phyloP scores from a whole-genome alignment of 2,113 vertebrate genomes.

The Eonycteris spelaea region DNA sequence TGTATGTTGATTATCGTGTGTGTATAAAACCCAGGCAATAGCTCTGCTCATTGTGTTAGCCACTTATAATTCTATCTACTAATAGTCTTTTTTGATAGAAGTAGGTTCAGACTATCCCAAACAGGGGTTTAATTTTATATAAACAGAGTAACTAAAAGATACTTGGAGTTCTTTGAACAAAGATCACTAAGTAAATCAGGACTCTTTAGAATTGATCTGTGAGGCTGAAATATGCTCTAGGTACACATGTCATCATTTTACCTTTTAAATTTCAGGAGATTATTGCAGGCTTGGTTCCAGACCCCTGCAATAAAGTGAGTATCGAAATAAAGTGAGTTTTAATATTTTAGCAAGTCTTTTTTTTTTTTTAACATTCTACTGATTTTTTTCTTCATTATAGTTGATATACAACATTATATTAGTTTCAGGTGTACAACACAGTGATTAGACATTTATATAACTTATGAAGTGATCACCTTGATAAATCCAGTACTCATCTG shows the following conservation, averaged over 20 bases:
- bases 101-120: not conserved
- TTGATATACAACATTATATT: too few relatives aligned
- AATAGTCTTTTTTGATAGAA: not conserved
- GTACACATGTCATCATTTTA: not conserved
- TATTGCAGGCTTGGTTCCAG: not conserved
- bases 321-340: not conserved
- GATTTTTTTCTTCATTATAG: too few relatives aligned
- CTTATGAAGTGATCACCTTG: too few relatives aligned
- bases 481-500: too few relatives aligned
- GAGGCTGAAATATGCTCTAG: not conserved
- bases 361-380: too few relatives aligned
- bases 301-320: not conserved
- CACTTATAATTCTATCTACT: slow-evolving; percentile 24
- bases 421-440: too few relatives aligned
- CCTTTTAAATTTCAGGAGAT: not conserved
- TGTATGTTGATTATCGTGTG: not conserved
- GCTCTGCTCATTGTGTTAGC: not conserved
- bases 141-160: slow-evolving; percentile 23
- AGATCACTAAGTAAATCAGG: not conserved
- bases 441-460: too few relatives aligned
- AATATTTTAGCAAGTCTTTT: too few relatives aligned
- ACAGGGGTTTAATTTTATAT: not conserved
- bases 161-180: slow-evolving; percentile 5
- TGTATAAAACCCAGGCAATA: not conserved
- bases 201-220: slow-evolving; percentile 16